Evolutionary conservation across 2,888 invertebrate species (phyloP), one percentile per base, ranked within the genome.

Genomic region (Hirudinaria manillensis): DNA sequence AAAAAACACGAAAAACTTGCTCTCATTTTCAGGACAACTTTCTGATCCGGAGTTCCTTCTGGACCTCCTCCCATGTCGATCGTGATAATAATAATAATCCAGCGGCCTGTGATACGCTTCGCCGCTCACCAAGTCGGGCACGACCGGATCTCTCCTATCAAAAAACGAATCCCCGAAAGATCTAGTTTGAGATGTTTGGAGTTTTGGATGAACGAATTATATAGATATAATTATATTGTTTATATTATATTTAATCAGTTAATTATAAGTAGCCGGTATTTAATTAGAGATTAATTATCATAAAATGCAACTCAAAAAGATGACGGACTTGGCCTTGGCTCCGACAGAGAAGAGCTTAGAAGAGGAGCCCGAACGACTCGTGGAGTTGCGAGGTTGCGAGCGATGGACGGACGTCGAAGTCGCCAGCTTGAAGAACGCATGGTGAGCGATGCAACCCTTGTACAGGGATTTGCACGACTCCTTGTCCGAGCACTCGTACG

Each of bases 361-460:
- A 34, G n/a, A 29, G 36, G 68, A 68, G n/a, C 29, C 34, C 3
- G 68, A 68, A 68, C 21, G 32, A 13, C 6, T 34, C 34, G 16
- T 45, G 45, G 45, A 36, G n/a, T 34, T n/a, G 32, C 34, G 68
- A 4, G n/a, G 68, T 32, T 32, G 68, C 13, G n/a, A 36, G 1
- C 13, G 32, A 16, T 29, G 24, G 61, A 61, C n/a, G 24, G 61
- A 61, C 21, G 61, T 61, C n/a, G 61, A 61, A 29, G 71, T 70
- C 24, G 36, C 24, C 24, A 75, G 73, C 80, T 81, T 13, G 83
- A 84, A 45, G 84, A 85, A 13, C 82, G 83, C 27, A 87, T 88
- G 78, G 89, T 91, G 0, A 87, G 89, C 74, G 91, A 93, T 86
- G 89, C 89, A 0, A 86, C 92, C 73, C 90, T 90, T 76, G 88